Percentiles rank a stretch among this genome's conserved stretches.
These are phyloP conservation scores for Clinocottus analis DNA, from an alignment of 2,113 vertebrate genomes.

Conservation along the genomic window DNA sequence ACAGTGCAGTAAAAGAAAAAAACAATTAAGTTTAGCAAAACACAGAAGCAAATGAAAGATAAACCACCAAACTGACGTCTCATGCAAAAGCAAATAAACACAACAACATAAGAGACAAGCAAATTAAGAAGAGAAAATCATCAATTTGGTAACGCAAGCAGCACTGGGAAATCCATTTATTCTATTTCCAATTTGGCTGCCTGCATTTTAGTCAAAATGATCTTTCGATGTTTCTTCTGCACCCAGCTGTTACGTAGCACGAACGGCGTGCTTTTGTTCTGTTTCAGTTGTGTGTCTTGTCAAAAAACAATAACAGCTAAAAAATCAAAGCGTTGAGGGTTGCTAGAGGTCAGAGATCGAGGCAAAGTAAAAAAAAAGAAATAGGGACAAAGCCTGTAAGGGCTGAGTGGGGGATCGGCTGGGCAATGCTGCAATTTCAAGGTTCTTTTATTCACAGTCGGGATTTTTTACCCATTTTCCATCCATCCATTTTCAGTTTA, in stretches of 20 bases:
- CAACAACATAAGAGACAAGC: background rate
- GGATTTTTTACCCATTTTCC: slow-evolving; percentile 8
- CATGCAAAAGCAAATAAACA: background rate
- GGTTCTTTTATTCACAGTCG: slow-evolving; percentile 38
- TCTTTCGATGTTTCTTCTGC: background rate
- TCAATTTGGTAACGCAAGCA: background rate
- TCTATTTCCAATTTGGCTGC: background rate
- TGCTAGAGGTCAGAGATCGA: slow-evolving; percentile 45
- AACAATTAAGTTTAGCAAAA: background rate
- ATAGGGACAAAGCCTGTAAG: slow-evolving; percentile 16
- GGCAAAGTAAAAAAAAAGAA: slow-evolving; percentile 21
- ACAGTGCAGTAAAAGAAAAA: background rate
- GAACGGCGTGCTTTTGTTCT: background rate
- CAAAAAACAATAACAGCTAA: slow-evolving; percentile 29
- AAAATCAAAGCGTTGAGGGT: slow-evolving; percentile 36
- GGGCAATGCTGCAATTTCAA: slow-evolving; percentile 43
- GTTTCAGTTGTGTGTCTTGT: background rate
- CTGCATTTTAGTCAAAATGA: background rate
- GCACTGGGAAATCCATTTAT: background rate
- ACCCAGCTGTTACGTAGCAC: background rate
- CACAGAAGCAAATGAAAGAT: background rate
- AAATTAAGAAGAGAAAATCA: background rate
- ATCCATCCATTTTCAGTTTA: slow-evolving; percentile 31
- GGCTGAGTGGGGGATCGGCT: slow-evolving; percentile 15
- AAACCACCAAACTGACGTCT: background rate